phyloP scores from a whole-genome alignment of 2,888 invertebrate genomes.

The Autographa pulchrina region DNA sequence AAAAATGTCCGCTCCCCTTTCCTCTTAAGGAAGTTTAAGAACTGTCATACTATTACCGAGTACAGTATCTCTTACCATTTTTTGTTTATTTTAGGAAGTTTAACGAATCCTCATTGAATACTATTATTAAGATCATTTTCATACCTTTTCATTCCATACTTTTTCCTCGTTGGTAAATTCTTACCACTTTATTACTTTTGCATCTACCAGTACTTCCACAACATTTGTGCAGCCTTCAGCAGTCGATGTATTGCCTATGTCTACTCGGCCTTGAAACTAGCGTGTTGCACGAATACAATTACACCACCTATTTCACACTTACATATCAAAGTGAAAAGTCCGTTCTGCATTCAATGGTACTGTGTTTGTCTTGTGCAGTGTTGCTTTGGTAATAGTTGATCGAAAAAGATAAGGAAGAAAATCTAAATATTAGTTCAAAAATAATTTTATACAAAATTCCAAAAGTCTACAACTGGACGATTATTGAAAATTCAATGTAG shows the following conservation, averaged over 20 bases:
- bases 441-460: neutral
- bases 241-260: conserved; percentile 50
- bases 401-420: neutral
- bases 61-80: too few species aligned
- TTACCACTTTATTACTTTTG: conserved; percentile 21
- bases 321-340: conserved; percentile 60
- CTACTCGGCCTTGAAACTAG: conserved; percentile 45
- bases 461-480: neutral
- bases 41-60: too few species aligned
- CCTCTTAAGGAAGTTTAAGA: too few species aligned
- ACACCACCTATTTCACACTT: conserved; percentile 73
- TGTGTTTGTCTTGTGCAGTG: conserved; percentile 37
- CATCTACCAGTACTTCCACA: conserved; percentile 35
- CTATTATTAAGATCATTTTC: too few species aligned
- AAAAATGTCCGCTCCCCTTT: too few species aligned
- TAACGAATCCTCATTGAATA: too few species aligned
- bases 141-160: too few species aligned
- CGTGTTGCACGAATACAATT: conserved; percentile 79
- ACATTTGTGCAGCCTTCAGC: conserved; percentile 50
- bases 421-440: neutral
- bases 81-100: too few species aligned
- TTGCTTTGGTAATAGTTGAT: neutral
- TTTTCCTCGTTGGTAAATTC: too few species aligned
- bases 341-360: conserved; percentile 42
- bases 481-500: too few species aligned